phyloP scores from a whole-genome alignment of 2,888 invertebrate genomes.

The Calameuta filiformis region DNA sequence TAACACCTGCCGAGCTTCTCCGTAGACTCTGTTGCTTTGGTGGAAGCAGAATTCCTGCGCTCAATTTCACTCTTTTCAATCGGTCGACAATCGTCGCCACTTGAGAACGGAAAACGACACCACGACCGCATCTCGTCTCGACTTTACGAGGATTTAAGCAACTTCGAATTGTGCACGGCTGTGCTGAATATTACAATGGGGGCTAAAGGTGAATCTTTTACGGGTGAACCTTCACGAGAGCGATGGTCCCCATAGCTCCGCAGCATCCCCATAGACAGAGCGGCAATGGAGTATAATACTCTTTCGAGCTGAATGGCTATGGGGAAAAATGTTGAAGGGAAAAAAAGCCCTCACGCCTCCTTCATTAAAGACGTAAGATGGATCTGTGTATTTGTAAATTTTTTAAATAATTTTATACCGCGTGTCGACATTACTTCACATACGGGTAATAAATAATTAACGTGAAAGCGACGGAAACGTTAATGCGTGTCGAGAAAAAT shows the following conservation, averaged over 20 bases:
- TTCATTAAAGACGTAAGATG: neutral
- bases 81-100: conserved; percentile 59
- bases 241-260: neutral
- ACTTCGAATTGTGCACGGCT: conserved; percentile 47
- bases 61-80: conserved; percentile 65
- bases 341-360: conserved; percentile 45
- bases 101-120: conserved; percentile 59
- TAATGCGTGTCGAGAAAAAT: neutral
- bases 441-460: neutral
- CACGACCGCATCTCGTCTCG: conserved; percentile 43
- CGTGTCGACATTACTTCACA: neutral
- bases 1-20: conserved; percentile 31
- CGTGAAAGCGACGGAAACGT: neutral
- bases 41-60: conserved; percentile 22
- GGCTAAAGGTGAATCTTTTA: conserved; percentile 27
- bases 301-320: conserved; percentile 32
- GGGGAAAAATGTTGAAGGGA: conserved; percentile 42
- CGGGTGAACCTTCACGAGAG: conserved; percentile 22
- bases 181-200: conserved; percentile 7
- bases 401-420: neutral
- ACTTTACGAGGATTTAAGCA: conserved; percentile 61
- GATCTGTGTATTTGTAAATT: neutral
- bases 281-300: neutral
- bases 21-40: conserved; percentile 33
- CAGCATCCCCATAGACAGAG: neutral